Base-by-base conservation (phyloP, 2,113 vertebrate species). In the Hymenochirus boettgeri region DNA sequence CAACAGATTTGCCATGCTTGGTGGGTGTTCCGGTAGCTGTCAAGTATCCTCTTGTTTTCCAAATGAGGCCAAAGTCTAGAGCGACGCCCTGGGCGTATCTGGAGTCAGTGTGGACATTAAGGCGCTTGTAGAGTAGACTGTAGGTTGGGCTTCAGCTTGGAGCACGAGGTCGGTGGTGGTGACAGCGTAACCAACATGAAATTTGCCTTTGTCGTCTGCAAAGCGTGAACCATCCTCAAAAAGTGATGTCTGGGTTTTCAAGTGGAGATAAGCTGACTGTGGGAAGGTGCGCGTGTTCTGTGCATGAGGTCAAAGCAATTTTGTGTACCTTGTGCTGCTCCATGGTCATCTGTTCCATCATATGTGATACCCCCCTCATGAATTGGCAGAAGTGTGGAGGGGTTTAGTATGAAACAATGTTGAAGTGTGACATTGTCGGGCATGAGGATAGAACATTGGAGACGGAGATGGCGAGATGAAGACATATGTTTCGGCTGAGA, bases 31-130 rank as follows among this genome's bases (percentile, higher is more conserved):
- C 52, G 7, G 24, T 7, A n/a, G n/a, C n/a, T n/a, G n/a, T n/a
- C n/a, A n/a, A n/a, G n/a, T n/a, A n/a, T n/a, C n/a, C n/a, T n/a
- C 24, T 26, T 3, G 52, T 27, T 5, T 54, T 54, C 52, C 52
- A 27, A 12, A 54, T 54, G 12, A 55, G 15, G 18, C 54, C 54
- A 33, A 9, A 33, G 54, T 39, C 29, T 31, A 31, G 10, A 10
- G 29, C 29, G 5, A 31, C 29, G 29, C 29, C 29, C 10, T 31
- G 29, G 29, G 52, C 7, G 18, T 55, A 27, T 5, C 25, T n/a
- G 12, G 25, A 6, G 17, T 55, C 52, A n/a, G 52, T 55, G 12
- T 55, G n/a, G 11, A 55, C n/a, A 31, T 55, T 56, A 8, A 21
- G n/a, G 2, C 8, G 4, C 10, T 13, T 11, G 12, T 26, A 5